Base-by-base conservation (phyloP, 2,888 invertebrate species). In the Leptodirus hochenwartii region DNA sequence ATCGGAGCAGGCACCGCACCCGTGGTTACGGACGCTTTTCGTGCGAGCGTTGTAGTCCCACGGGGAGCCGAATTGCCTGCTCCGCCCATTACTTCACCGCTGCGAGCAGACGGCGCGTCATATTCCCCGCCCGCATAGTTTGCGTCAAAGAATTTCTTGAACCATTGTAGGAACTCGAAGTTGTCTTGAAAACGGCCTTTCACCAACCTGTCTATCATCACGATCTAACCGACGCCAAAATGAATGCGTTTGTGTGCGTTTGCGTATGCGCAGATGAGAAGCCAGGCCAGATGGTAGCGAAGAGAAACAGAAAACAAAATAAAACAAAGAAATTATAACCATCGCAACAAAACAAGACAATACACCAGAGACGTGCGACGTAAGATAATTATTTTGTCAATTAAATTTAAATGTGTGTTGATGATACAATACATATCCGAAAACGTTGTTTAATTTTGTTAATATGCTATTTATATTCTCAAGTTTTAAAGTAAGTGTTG, bases 161-260 rank as follows among this genome's bases (percentile, higher is more conserved):
- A 96, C 95, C 95, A 96, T 67, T 96, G 95, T 49, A 96, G 78
- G 66, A 95, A 95, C 62, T 96, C 95, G 72, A 96, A 96, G 69
- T 96, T 96, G 69, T 96, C 95, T 73, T 95, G 95, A 66, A 96
- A 96, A 49, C 90, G 78, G 58, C 88, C 93, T 67, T 93, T 95
- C 59, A 93, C 85, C 69, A 96, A 71, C 62, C 68, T 78, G 66
- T 90, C 88, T 55, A 90, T 84, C 45, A 87, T 80, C 53, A 88
- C 80, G 58, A 84, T 80, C 85, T 88, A 69, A n/a, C n/a, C n/a
- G n/a, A 52, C 64, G n/a, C n/a, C n/a, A n/a, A n/a, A n/a, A n/a
- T n/a, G n/a, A n/a, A n/a, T n/a, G n/a, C n/a, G n/a, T n/a, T n/a
- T n/a, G n/a, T n/a, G n/a, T n/a, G n/a, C n/a, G n/a, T 63, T 51